Conservation (phyloP, 2,888 invertebrate species). For the Abrostola tripartita region DNA sequence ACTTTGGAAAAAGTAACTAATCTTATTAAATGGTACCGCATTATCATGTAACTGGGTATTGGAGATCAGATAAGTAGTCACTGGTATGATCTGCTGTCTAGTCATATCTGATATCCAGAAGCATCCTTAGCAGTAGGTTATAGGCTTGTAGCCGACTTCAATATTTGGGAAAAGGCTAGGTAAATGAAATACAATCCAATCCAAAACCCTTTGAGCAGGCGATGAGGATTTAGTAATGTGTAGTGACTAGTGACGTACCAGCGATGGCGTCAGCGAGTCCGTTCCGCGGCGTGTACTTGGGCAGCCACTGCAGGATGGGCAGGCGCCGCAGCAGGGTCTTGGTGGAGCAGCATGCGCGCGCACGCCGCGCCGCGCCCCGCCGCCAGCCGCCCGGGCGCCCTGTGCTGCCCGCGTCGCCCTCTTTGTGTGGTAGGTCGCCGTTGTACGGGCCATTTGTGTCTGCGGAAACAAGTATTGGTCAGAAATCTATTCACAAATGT, state of each 20-base stretch:
- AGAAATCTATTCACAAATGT: background rate
- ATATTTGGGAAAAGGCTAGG: no score
- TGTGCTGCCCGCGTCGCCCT: constrained; percentile 19
- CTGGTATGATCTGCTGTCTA: no score
- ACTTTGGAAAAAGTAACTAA: no score
- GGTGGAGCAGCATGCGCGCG: constrained; percentile 87
- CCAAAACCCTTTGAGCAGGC: no score
- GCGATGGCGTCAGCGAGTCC: constrained; percentile 94
- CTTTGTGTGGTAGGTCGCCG: constrained; percentile 64
- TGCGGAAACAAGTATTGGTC: constrained; percentile 39
- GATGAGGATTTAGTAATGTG: background rate
- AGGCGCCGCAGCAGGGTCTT: constrained; percentile 90
- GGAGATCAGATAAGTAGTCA: no score
- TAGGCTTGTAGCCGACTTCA: no score
- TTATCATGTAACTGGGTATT: no score
- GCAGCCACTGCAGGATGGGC: constrained; percentile 91
- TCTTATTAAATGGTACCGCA: no score
- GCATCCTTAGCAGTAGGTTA: no score
- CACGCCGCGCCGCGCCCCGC: constrained; percentile 74
- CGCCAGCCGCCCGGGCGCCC: constrained; percentile 63
- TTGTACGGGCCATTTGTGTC: constrained; percentile 70
- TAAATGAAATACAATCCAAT: no score
- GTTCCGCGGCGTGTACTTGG: constrained; percentile 89
- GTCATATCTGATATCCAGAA: no score
- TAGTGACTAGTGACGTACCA: no score